Evolutionary conservation across 2,888 invertebrate species (phyloP).

Genomic region (Diarsia mendica): DNA sequence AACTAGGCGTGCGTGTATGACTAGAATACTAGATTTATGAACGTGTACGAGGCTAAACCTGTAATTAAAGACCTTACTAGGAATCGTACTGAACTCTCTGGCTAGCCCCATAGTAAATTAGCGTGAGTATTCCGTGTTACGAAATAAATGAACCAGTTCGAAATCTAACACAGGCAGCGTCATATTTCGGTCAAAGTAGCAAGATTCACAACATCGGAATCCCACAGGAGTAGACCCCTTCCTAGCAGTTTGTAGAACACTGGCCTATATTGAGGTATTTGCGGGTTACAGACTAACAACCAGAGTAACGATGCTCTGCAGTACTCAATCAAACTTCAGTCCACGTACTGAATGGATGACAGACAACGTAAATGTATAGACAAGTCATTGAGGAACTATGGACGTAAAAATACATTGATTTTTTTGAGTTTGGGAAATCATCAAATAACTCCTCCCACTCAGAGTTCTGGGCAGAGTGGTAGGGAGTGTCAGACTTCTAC

Average conservation of each 20-base stretch:
- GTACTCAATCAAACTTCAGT: conserved; percentile 54
- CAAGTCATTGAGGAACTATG: background rate
- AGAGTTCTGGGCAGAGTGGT: no score
- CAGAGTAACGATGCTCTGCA: conserved; percentile 23
- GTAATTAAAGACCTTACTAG: background rate
- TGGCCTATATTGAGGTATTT: conserved; percentile 16
- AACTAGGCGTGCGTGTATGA: background rate
- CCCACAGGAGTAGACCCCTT: conserved; percentile 5
- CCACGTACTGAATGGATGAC: conserved; percentile 21
- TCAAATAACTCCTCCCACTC: no score
- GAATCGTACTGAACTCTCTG: background rate
- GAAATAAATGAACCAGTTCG: background rate
- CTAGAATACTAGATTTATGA: background rate
- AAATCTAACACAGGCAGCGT: background rate
- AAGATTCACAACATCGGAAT: background rate
- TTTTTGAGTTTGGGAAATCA: no score
- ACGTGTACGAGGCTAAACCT: background rate
- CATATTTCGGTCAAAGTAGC: conserved; percentile 11
- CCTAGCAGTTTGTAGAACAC: conserved; percentile 16
- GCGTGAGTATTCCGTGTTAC: background rate
- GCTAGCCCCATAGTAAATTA: background rate
- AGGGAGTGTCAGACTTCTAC: no score
- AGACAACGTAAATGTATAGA: background rate
- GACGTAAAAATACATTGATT: no score
- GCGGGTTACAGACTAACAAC: conserved; percentile 9